Conservation (phyloP, 1,140 invertebrate species). For the Drosophila quadrilineata region DNA sequence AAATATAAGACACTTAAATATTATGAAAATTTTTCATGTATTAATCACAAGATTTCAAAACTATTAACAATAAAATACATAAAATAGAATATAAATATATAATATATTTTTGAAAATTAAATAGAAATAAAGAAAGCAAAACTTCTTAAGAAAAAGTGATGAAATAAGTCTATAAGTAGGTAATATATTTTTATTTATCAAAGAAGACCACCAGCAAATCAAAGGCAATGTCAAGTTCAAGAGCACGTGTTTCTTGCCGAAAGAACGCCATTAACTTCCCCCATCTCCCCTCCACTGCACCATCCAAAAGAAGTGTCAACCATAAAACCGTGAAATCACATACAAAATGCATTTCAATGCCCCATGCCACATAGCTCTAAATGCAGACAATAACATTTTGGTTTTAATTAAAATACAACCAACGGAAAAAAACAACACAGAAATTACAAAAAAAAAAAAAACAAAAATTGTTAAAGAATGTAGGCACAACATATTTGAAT, state of each 20-base stretch:
- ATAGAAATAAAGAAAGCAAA: too few species aligned
- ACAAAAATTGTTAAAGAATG: too few species aligned
- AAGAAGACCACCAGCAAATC: slow-evolving; percentile 17
- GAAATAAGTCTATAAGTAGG: too few species aligned
- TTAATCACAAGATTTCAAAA: too few species aligned
- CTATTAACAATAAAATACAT: too few species aligned
- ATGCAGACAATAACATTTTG: slow-evolving; percentile 56
- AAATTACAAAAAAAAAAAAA: slow-evolving; percentile 17
- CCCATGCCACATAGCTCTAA: slow-evolving; percentile 29
- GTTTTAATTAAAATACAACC: slow-evolving; percentile 66
- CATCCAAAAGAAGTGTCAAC: slow-evolving; percentile 31
- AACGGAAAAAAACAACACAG: slow-evolving; percentile 13
- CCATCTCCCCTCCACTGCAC: too few species aligned
- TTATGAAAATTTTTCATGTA: too few species aligned
- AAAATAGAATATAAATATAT: too few species aligned
- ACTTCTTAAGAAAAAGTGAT: too few species aligned
- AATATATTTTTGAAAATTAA: too few species aligned
- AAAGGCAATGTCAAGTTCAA: slow-evolving; percentile 27
- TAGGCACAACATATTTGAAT: slow-evolving; percentile 66
- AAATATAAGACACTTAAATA: too few species aligned
- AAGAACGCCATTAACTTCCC: slow-evolving; percentile 46
- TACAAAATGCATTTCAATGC: slow-evolving; percentile 73
- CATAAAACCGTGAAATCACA: slow-evolving; percentile 74
- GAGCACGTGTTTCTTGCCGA: slow-evolving; percentile 7
- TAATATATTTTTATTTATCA: too few species aligned